These are phyloP conservation scores for Cichladusa arquata DNA, from an alignment of 2,113 vertebrate species.

Conservation along the genomic window DNA sequence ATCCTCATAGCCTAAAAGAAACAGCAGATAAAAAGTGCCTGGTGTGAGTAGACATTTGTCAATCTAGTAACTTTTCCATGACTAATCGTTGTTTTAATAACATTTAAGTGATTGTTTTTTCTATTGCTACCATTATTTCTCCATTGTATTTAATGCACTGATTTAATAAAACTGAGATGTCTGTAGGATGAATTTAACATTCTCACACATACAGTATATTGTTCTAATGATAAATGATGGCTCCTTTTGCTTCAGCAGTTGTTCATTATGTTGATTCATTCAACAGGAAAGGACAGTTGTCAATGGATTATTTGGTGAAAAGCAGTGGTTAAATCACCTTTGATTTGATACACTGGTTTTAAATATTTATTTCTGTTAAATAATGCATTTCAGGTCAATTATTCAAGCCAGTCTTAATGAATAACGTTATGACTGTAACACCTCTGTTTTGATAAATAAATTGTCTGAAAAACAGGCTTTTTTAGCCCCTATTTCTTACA, in stretches of 20 bases:
- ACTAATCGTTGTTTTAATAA: not conserved
- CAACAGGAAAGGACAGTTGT: not conserved
- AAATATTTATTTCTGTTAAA: conserved; percentile 18
- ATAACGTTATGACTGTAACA: not conserved
- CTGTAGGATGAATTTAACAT: not conserved
- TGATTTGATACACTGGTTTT: not conserved
- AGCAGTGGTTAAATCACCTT: not conserved
- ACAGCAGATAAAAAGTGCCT: not conserved
- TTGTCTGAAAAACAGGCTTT: not conserved
- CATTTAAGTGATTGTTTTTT: not conserved
- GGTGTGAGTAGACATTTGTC: not conserved
- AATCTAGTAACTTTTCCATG: not conserved
- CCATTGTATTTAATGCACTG: not conserved
- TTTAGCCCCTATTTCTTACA: not conserved
- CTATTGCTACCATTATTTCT: not conserved
- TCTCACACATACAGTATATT: not conserved
- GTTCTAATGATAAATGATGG: not conserved
- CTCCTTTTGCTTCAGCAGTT: not conserved
- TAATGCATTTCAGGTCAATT: conserved; percentile 2
- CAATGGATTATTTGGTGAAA: not conserved
- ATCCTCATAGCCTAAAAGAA: not conserved
- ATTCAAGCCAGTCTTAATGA: not conserved
- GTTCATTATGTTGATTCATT: not conserved
- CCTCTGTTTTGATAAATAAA: not conserved
- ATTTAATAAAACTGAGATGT: not conserved